Evolutionary conservation across 2,113 vertebrate species (phyloP).

Genomic region (Protomyctophum bolini): DNA sequence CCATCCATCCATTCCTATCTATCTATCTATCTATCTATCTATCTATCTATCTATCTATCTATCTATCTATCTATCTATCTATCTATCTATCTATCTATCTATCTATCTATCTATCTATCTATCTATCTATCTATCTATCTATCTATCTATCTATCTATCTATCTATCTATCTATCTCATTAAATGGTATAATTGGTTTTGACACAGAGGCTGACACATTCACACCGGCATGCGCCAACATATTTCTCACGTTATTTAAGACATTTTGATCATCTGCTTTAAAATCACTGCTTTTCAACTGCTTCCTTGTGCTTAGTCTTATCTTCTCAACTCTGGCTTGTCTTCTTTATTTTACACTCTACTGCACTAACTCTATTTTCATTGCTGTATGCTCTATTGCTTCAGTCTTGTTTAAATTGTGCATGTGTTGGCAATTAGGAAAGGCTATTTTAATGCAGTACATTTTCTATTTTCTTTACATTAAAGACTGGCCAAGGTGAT

Average conservation of each 20-base stretch:
- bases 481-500: constrained; percentile 20
- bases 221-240: neutral
- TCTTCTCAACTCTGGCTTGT: neutral
- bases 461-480: neutral
- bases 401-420: neutral
- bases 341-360: neutral
- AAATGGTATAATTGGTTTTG: too few relatives aligned
- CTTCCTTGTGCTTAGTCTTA: neutral
- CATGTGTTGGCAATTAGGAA: constrained; percentile 17
- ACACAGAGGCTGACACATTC: neutral
- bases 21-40: too few relatives aligned
- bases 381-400: neutral
- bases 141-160: too few relatives aligned
- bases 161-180: neutral
- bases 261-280: neutral
- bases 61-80: too few relatives aligned
- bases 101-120: too few relatives aligned
- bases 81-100: too few relatives aligned
- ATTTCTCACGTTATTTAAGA: constrained; percentile 15
- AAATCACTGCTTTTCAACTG: neutral
- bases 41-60: too few relatives aligned
- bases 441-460: neutral
- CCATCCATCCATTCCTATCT: too few relatives aligned
- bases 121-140: too few relatives aligned
- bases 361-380: neutral